These are phyloP conservation scores for Cyclargus thomasi DNA, from an alignment of 1,140 invertebrate species.

Conservation along the genomic window DNA sequence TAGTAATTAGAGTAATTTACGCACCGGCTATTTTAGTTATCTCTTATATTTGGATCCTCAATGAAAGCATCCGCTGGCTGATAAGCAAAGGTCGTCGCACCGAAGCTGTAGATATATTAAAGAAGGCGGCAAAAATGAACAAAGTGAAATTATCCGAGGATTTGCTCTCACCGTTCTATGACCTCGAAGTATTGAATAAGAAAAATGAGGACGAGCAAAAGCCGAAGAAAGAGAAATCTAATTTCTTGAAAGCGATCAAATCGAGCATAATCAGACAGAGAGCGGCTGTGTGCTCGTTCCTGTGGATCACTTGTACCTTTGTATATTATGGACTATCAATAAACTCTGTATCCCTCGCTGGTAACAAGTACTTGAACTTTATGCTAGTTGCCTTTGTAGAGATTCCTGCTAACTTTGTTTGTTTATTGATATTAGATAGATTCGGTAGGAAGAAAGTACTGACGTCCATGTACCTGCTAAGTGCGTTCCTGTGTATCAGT, in stretches of 20 bases:
- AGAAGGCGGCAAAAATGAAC: constrained; percentile 82
- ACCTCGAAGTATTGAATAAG: constrained; percentile 36
- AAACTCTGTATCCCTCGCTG: constrained; percentile 80
- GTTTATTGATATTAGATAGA: constrained; percentile 54
- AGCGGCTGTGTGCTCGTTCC: constrained; percentile 53
- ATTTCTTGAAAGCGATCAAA: constrained; percentile 45
- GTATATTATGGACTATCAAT: constrained; percentile 82
- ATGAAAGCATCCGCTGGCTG: constrained; percentile 85
- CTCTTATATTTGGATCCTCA: constrained; percentile 78
- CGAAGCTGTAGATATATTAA: constrained; percentile 77
- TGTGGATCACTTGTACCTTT: constrained; percentile 73
- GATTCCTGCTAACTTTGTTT: constrained; percentile 76
- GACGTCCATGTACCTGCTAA: constrained; percentile 56
- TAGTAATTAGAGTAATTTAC: constrained; percentile 80
- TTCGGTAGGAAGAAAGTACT: constrained; percentile 60
- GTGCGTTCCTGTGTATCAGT: constrained; percentile 57
- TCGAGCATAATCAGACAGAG: constrained; percentile 57
- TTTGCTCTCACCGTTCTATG: constrained; percentile 54
- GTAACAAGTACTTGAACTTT: constrained; percentile 79
- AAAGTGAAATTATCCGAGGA: constrained; percentile 76
- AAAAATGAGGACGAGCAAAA: constrained; percentile 28
- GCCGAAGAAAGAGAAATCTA: constrained; percentile 32
- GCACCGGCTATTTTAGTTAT: constrained; percentile 80
- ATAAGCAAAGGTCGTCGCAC: constrained; percentile 76
- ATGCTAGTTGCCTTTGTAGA: constrained; percentile 76